Base-by-base conservation (phyloP, 2,113 vertebrate species). In the Pseudorectes ferrugineus region DNA sequence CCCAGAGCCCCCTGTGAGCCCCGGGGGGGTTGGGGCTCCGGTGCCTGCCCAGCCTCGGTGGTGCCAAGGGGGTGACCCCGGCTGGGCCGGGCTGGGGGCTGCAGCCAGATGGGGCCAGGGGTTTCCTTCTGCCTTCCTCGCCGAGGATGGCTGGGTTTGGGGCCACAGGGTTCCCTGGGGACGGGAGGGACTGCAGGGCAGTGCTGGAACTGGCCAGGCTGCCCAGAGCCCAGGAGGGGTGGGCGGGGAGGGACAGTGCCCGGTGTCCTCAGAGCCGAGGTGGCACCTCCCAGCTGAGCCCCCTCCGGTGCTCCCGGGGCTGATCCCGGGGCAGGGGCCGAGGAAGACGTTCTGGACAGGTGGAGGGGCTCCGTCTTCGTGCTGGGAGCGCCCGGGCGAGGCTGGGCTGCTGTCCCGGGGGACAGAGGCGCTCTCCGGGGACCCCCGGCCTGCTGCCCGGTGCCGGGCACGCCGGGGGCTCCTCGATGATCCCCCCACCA, bases 31-130 rank as follows among this genome's bases (percentile, higher is more conserved):
- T 6, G 40, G 82, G 85, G 76, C 43, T 91, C 35, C 14, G 3
- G 0, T 2, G 45, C 35, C 63, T 1, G 0, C 68, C 66, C 21
- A 43, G 54, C 77, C 66, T 4, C 16, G 22, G 46, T 1, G 4
- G 51, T 58, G 52, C 83, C 63, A 9, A 19, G 63, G 52, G 72
- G n/a, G n/a, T 14, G 36, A 54, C 40, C 45, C 61, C 10, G 14
- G 45, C 66, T 1, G 20, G 71, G 54, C 43, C 2, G 5, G 38
- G 61, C 67, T 5, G 8, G 55, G 12, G 65, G 59, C 70, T 33
- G 9, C 43, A 35, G 71, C 52, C 2, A 28, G 3, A 22, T 0
- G 6, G 40, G 43, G 17, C 24, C 36, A 11, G 54, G 62, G 38
- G 3, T 26, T 71, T 42, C 65, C 65, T 49, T 28, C 48, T 1